phyloP scores from a whole-genome alignment of 2,797 vertebrate species.

The Sebastes steindachneri region DNA sequence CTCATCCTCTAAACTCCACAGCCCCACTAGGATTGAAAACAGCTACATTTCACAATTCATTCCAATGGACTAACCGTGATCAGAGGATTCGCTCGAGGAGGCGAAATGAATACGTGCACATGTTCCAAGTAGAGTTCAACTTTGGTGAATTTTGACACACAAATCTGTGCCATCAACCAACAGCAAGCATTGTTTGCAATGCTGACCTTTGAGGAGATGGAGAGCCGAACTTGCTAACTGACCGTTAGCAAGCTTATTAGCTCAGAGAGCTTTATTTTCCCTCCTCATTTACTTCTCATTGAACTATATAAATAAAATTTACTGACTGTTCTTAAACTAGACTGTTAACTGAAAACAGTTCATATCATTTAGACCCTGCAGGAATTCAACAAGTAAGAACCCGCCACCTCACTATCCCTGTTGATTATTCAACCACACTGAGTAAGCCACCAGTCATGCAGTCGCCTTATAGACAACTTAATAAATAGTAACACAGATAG shows the following conservation, averaged over 20 bases:
- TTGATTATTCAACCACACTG: neutral
- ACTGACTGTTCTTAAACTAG: neutral
- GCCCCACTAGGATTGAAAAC: neutral
- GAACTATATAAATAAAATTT: neutral
- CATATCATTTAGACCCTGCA: neutral
- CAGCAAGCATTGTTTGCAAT: neutral
- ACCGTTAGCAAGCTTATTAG: neutral
- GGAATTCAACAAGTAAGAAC: neutral
- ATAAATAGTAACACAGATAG: constrained; percentile 48
- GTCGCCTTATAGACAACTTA: constrained; percentile 47
- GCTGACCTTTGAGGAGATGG: neutral
- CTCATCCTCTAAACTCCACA: neutral
- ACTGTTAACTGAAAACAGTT: neutral
- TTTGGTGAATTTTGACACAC: neutral
- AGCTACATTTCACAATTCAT: neutral
- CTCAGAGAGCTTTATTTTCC: neutral
- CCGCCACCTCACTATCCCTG: neutral
- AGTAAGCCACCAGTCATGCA: constrained; percentile 34
- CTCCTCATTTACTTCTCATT: neutral
- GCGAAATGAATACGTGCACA: neutral
- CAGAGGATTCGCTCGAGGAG: neutral
- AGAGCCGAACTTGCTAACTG: too few species aligned
- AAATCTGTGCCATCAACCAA: neutral
- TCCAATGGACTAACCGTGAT: neutral
- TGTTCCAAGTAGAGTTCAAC: neutral